Conservation (phyloP, 2,113 vertebrate species). For the Speoplatyrhinus poulsoni region DNA sequence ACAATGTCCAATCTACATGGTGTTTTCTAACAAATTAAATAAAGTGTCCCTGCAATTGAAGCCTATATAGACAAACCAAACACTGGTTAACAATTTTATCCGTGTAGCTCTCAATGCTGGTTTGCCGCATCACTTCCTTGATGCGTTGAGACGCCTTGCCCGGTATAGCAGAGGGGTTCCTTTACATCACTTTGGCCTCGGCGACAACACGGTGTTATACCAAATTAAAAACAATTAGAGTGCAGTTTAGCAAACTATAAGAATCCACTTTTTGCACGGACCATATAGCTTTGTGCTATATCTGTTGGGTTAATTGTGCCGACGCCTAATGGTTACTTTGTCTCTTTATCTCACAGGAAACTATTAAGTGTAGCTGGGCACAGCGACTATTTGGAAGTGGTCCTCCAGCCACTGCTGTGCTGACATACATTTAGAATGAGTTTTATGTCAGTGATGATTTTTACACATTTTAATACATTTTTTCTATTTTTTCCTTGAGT, state of each 20-base stretch:
- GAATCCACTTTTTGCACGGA: background rate
- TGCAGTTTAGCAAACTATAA: background rate
- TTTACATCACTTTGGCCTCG: background rate
- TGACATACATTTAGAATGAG: background rate
- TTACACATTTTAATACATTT: no score
- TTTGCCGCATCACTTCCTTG: no score
- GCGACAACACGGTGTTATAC: background rate
- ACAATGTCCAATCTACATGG: no score
- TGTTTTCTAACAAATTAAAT: no score
- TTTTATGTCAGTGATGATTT: background rate
- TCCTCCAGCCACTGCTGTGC: background rate
- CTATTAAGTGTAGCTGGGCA: conserved; percentile 21
- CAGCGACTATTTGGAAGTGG: conserved; percentile 1
- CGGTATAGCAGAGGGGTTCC: no score
- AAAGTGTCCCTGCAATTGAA: no score
- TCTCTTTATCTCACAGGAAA: conserved; percentile 52
- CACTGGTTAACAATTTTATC: no score
- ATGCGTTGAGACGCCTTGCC: no score
- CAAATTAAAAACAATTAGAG: background rate
- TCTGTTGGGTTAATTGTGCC: background rate
- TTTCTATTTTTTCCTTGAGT: background rate
- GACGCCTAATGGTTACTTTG: conserved; percentile 24
- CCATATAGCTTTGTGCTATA: background rate
- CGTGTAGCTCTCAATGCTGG: no score
- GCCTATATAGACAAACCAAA: no score